These are phyloP conservation scores for Dromaius novaehollandiae DNA, from an alignment of 2,113 vertebrate genomes.

Conservation along the genomic window DNA sequence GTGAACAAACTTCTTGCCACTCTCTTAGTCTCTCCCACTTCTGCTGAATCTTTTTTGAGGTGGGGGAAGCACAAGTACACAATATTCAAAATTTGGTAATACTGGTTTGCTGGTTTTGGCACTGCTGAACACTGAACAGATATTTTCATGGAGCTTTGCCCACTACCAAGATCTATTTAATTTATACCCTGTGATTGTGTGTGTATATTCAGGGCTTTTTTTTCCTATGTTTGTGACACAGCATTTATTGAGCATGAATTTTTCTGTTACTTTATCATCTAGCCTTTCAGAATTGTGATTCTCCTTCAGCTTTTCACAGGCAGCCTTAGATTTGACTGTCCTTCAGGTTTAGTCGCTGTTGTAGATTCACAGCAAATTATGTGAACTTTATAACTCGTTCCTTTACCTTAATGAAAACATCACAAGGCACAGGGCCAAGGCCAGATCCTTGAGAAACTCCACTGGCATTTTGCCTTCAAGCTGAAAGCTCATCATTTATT, in stretches of 20 bases:
- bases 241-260: background rate
- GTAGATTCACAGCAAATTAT: background rate
- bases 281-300: background rate
- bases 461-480: background rate
- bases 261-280: background rate
- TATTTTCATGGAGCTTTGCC: background rate
- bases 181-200: background rate
- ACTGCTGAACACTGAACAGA: background rate
- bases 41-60: background rate
- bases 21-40: background rate
- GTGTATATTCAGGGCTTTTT: background rate
- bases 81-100: fast-evolving
- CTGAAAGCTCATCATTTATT: background rate
- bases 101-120: background rate
- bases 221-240: background rate
- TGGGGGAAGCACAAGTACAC: background rate
- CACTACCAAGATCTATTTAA: background rate
- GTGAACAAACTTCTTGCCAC: background rate
- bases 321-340: background rate
- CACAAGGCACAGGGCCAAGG: background rate
- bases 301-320: background rate
- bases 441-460: background rate
- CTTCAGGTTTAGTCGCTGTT: background rate
- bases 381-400: background rate
- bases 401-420: background rate